These are phyloP conservation scores for Eolophus roseicapilla DNA, from an alignment of 2,113 vertebrate species.

Conservation along the genomic window DNA sequence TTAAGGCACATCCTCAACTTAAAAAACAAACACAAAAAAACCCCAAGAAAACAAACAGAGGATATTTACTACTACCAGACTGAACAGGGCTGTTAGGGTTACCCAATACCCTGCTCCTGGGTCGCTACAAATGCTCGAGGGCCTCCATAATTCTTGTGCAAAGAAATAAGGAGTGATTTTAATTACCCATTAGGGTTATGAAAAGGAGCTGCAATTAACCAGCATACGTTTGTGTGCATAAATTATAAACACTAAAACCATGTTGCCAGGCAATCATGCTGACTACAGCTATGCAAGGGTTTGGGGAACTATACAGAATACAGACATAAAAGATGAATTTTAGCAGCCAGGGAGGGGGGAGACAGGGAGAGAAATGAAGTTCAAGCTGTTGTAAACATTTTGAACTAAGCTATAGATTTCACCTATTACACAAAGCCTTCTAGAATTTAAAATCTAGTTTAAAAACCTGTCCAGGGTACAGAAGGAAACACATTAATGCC, in stretches of 20 bases:
- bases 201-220: background rate
- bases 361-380: background rate
- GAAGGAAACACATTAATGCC: background rate
- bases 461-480: background rate
- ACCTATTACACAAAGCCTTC: accelerated
- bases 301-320: background rate
- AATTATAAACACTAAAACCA: background rate
- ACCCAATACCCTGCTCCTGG: background rate
- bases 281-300: accelerated
- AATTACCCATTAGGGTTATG: background rate
- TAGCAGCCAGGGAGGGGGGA: background rate
- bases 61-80: background rate
- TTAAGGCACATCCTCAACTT: background rate
- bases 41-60: background rate
- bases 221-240: accelerated
- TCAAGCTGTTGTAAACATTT: background rate
- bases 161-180: background rate
- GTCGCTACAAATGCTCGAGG: background rate
- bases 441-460: background rate
- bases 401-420: background rate
- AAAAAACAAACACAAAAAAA: background rate
- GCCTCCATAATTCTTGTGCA: background rate
- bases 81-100: background rate
- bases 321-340: background rate
- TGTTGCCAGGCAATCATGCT: accelerated